Base-by-base conservation (phyloP, 2,888 invertebrate species). In the Conistra vaccinii region DNA sequence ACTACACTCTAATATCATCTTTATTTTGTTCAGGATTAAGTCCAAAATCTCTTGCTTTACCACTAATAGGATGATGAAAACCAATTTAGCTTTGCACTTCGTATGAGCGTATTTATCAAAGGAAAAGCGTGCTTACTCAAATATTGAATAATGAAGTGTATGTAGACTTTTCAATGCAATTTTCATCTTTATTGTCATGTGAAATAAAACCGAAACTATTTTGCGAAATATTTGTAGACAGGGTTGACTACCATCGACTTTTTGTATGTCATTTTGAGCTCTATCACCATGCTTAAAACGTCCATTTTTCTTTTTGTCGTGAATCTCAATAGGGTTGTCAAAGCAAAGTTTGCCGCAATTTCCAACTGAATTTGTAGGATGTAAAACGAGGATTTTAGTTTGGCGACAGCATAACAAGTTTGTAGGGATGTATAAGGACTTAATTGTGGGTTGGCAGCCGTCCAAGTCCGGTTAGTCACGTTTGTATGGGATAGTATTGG, bases 401-500 rank as follows among this genome's bases (percentile, higher is more conserved):
- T 17, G 65, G 29, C 39, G 81, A 80, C 81, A 69, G 81, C 81
- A 55, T n/a, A 55, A 75, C 80, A 73, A 80, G 51, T 84, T 74
- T 66, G 85, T 57, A 71, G 75, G 67, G 76, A 81, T 73, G 61
- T 69, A 73, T 71, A 77, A 76, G 82, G 74, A 75, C 77, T 79
- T 77, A 78, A 76, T 80, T 69, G 69, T 75, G 76, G 65, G 58
- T 68, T 85, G 85, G 85, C 87, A 55, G 51, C 1, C 12, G 1
- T 70, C 85, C 85, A 87, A 62, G 39, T 17, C n/a, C 23, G 12
- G 65, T 86, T 80, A 86, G 83, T 87, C 85, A 86, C 73, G 82
- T 55, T 53, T 45, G 60, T 81, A 71, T 66, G 35, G 76, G 74
- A 86, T 84, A 60, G 69, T 73, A 80, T 73, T 51, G 57, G 61